Evolutionary conservation across 1,140 invertebrate species (phyloP), one percentile per base, ranked within the genome.

Genomic region (Bombus haemorrhoidalis): DNA sequence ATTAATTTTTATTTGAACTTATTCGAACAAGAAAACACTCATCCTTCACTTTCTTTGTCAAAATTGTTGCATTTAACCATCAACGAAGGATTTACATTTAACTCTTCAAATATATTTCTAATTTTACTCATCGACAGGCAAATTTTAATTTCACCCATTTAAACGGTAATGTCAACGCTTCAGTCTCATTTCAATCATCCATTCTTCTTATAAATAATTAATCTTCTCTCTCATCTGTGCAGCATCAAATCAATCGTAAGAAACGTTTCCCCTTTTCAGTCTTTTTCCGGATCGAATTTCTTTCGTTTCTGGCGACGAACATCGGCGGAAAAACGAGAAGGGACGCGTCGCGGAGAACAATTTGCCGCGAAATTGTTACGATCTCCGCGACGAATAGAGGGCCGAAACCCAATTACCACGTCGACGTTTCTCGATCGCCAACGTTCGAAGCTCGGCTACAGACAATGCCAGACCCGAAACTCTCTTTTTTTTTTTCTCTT

Each of bases 311-410:
- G 32, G 6, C 39, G 8, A 32, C 15, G n/a, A 32, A 10, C 8
- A 10, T 68, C 6, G 12, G 3, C 0, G 64, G 9, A 32, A 41
- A 41, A 53, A 69, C 2, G 18, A 73, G 8, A 9, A 47, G 10
- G 25, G 22, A 37, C 68, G 34, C 9, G 15, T 15, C 22, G 25
- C 22, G 39, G 3, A 28, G 68, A 62, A 37, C 47, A 59, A 73
- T 81, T 81, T 62, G n/a, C 66, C 34, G 34, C 66, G 66, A 71
- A 66, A 80, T 71, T 53, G 78, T 71, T 69, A 71, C 43, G 66
- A 4, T 71, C 41, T 43, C 32, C 25, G 32, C n/a, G 39, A n/a
- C 66, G 43, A 71, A 47, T 6, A n/a, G 41, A 39, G 43, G 64
- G 4, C 41, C 64, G 78, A 71, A 71, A 71, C 43, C 66, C 78